Base-by-base conservation (phyloP, 2,888 invertebrate species). In the Amitus sp. region DNA sequence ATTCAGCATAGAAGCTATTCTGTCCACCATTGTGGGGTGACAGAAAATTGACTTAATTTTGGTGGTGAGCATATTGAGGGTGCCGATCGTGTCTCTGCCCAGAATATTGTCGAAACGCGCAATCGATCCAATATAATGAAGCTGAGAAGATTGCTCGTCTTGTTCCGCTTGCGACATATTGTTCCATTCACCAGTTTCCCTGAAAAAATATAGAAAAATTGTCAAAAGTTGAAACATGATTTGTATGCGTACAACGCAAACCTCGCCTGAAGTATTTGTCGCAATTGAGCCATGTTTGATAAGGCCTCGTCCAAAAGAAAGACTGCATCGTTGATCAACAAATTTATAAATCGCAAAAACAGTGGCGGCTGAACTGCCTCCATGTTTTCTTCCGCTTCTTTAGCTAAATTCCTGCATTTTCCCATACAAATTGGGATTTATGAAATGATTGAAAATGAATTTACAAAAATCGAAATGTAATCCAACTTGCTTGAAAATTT, bases 251-350 rank as follows among this genome's bases (percentile, higher is more conserved):
- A 17, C 2, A 40, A 43, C 28, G 9, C 10, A 47, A 56, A 48
- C 89, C 89, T 89, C 5, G 90, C 88, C 66, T 89, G 85, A 79
- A 95, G 91, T 83, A 95, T 85, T 66, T 92, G 92, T 53, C 91
- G 88, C 57, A 97, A 88, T 80, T 95, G 93, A 47, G 93, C 90
- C 91, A 97, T 93, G 78, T 94, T 94, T 2, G 90, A 87, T 10
- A 95, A 85, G 0, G 96, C 95, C 79, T 98, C 97, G 79, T 97
- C 96, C 65, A 99, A 82, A 10, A 99, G 85, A 79, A 94, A 98
- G 28, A 97, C 96, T 51, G 97, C 96, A 84, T 99, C 98, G 78
- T 99, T 99, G 82, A 98, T 96, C 12, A 99, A 85, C 65, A 99
- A 86, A 85, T 99, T 99, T 30, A 98, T 90, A 78, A 99, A 99